These are phyloP conservation scores for Drosophila mayri DNA, from an alignment of 1,140 invertebrate genomes.

Conservation along the genomic window DNA sequence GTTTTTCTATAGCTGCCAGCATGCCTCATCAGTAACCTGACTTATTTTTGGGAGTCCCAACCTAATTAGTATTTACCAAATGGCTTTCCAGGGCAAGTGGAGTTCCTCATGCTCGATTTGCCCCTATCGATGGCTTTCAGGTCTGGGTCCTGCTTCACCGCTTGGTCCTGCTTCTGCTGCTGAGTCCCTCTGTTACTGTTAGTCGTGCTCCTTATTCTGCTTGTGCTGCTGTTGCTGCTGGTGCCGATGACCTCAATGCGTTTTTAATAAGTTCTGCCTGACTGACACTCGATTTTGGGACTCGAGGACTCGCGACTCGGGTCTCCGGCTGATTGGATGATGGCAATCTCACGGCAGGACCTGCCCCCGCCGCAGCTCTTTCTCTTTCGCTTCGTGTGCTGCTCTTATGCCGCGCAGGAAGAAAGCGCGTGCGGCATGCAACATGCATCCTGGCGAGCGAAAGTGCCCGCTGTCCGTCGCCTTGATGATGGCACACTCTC, in stretches of 20 bases:
- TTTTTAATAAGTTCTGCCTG: conserved; percentile 70
- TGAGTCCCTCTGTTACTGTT: conserved; percentile 12
- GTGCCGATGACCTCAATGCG: conserved; percentile 63
- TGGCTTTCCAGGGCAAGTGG: not conserved
- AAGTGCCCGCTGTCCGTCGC: conserved; percentile 28
- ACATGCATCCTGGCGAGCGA: conserved; percentile 55
- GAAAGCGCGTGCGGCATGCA: conserved; percentile 71
- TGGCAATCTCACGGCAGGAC: conserved; percentile 65
- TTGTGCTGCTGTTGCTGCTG: conserved; percentile 32
- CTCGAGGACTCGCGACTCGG: not conserved
- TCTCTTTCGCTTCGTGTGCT: not conserved
- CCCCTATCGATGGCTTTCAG: not conserved
- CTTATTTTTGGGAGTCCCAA: not conserved
- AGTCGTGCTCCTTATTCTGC: conserved; percentile 9
- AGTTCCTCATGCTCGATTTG: not conserved
- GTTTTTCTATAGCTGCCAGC: not conserved
- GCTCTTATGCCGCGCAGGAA: conserved; percentile 5
- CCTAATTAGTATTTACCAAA: conserved; percentile 7
- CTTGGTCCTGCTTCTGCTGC: not conserved
- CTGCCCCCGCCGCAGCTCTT: conserved; percentile 16
- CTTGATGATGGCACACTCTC: conserved; percentile 26
- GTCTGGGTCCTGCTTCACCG: not conserved
- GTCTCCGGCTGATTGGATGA: conserved; percentile 66
- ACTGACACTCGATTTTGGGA: conserved; percentile 15
- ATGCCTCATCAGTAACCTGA: too few species aligned